Base-by-base conservation (phyloP, 1,140 invertebrate genomes). In the Drosophila pandora region DNA sequence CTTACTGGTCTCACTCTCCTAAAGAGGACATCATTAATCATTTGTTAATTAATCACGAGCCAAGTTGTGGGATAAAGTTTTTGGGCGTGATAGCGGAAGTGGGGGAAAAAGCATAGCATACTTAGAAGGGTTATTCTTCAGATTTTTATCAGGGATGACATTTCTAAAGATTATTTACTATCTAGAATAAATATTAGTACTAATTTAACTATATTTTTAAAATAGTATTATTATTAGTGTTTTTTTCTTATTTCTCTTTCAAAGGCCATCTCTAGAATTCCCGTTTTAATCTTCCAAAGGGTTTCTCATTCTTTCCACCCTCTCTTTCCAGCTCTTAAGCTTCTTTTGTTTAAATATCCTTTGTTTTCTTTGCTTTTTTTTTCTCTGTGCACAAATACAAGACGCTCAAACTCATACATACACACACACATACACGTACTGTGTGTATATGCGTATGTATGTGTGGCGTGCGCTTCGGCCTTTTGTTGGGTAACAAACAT, bases 401-500 rank as follows among this genome's bases (percentile, higher is more conserved):
- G 13, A 13, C 12, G 12, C 13, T 41, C 12, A 10, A 3, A 41
- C 39, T 0, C 5, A n/a, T 41, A 41, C 10, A 34, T 10, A 12
- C 2, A 34, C 8, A 10, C 28, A 13, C 13, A 17, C 6, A n/a
- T 25, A 13, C 5, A 4, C 21, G 8, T 43, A 23, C 17, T 28
- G 7, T 7, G 6, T 25, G 6, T 25, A 9, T n/a, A 23, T 34
- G 32, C 37, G 30, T 73, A 45, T 72, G 30, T 73, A 45, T 72
- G 60, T 61, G 54, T 37, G 17, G 21, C 43, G 17, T 22, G 43
- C 17, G 41, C 41, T 43, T 17, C 17, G 21, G 1, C 21, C 48
- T 57, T 74, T 76, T 60, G 52, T 69, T 62, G 76, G 76, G 59
- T 75, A 79, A 57, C 77, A 85, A 84, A 84, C 81, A 84, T 84